Conservation (phyloP, 2,888 invertebrate species). For the Cheilosia pagana region DNA sequence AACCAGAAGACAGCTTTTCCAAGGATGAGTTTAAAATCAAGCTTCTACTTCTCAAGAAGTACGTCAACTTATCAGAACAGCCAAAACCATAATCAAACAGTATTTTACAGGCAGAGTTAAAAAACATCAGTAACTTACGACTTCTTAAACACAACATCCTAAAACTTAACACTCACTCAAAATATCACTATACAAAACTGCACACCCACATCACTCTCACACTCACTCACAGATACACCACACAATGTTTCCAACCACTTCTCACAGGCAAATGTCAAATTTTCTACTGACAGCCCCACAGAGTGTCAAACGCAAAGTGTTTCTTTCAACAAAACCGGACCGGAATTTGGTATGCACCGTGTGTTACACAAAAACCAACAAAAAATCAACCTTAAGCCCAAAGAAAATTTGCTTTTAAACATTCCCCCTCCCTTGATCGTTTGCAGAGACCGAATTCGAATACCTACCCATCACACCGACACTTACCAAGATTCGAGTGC, state of each 20-base stretch:
- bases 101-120: too few species aligned
- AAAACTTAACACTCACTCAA: too few species aligned
- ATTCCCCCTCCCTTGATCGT: constrained; percentile 76
- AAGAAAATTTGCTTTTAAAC: constrained; percentile 3
- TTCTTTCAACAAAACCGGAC: constrained; percentile 1
- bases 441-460: constrained; percentile 90
- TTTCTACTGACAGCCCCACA: constrained; percentile 37
- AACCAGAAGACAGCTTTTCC: too few species aligned
- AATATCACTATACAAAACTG: background rate
- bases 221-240: background rate
- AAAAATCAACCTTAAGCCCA: background rate
- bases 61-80: too few species aligned
- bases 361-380: constrained; percentile 53
- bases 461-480: constrained; percentile 92
- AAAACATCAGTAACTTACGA: too few species aligned
- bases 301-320: constrained; percentile 39
- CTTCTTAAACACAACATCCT: too few species aligned
- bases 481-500: constrained; percentile 91
- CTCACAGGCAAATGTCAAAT: background rate
- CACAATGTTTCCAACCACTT: background rate
- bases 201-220: background rate
- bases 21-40: too few species aligned
- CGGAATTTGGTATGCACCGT: constrained; percentile 51
- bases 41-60: too few species aligned
- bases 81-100: too few species aligned